Conservation (phyloP, 2,113 vertebrate genomes). For the Esox niger region DNA sequence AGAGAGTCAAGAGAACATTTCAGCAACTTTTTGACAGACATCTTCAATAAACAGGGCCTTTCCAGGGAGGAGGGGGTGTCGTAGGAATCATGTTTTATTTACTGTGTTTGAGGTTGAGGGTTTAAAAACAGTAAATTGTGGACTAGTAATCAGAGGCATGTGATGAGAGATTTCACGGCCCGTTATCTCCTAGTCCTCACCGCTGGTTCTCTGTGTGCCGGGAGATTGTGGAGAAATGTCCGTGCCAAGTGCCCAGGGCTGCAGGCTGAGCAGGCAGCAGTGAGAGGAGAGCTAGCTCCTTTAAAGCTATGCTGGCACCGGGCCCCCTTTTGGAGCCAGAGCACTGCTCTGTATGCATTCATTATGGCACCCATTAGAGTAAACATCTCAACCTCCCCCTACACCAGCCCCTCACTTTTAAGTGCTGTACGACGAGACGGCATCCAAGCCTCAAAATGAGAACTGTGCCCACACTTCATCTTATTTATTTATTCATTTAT, state of each 20-base stretch:
- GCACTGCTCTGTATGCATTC: slow-evolving; percentile 67
- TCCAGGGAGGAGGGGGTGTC: slow-evolving; percentile 28
- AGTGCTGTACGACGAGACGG: slow-evolving; percentile 67
- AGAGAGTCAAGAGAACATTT: slow-evolving; percentile 24
- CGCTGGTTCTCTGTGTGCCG: slow-evolving; percentile 58
- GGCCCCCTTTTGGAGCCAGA: slow-evolving; percentile 68
- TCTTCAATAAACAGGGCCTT: slow-evolving; percentile 47
- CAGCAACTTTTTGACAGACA: slow-evolving; percentile 41
- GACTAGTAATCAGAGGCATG: slow-evolving; percentile 71
- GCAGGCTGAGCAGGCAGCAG: slow-evolving; percentile 44
- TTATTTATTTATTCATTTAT: slow-evolving; percentile 76
- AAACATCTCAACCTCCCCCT: slow-evolving; percentile 74
- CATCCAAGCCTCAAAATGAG: slow-evolving; percentile 65
- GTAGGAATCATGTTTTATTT: slow-evolving; percentile 62
- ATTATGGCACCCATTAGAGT: slow-evolving; percentile 78
- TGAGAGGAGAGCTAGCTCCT: slow-evolving; percentile 49
- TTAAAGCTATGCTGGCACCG: slow-evolving; percentile 73
- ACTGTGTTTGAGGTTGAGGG: slow-evolving; percentile 59
- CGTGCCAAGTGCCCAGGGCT: slow-evolving; percentile 73
- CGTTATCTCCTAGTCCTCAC: slow-evolving; percentile 73
- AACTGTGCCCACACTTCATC: slow-evolving; percentile 65
- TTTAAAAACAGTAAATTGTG: slow-evolving; percentile 72
- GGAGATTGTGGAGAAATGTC: slow-evolving; percentile 65
- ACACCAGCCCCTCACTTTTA: slow-evolving; percentile 66
- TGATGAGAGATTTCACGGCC: slow-evolving; percentile 74